A percentile compares a stretch with the other conserved stretches of the same genome.
These are phyloP conservation scores for Lithobates sylvaticus DNA, from an alignment of 2,797 vertebrate genomes.

Conservation along the genomic window DNA sequence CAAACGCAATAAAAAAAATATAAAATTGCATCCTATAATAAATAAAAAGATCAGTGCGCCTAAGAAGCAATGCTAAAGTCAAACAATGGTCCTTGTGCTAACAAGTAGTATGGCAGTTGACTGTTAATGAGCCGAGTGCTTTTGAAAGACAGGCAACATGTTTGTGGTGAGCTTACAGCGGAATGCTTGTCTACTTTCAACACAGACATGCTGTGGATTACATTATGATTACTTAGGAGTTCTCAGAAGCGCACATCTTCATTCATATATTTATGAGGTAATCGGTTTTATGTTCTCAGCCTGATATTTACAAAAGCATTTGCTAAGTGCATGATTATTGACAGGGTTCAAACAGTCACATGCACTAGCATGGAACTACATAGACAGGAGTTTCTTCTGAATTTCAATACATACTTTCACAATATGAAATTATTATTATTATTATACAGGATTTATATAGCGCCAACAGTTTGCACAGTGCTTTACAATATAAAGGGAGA, in stretches of 20 bases:
- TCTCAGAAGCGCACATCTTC: background rate
- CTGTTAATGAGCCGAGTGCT: background rate
- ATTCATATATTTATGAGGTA: background rate
- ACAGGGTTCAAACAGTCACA: too few species aligned
- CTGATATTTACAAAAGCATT: too few species aligned
- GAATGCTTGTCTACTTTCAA: conserved; percentile 3
- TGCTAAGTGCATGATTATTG: too few species aligned
- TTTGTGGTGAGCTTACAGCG: background rate
- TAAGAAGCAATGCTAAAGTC: conserved; percentile 11
- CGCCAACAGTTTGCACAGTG: too few species aligned
- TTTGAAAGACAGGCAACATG: conserved; percentile 6
- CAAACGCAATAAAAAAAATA: background rate
- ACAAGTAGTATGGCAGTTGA: background rate
- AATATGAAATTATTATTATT: too few species aligned
- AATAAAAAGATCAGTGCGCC: background rate
- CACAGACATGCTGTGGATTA: background rate
- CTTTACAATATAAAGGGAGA: too few species aligned
- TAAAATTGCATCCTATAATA: too few species aligned
- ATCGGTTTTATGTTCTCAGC: background rate
- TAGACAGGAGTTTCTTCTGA: too few species aligned
- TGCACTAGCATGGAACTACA: too few species aligned
- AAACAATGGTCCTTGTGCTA: background rate
- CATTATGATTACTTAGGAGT: conserved; percentile 3
- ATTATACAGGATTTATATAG: too few species aligned
- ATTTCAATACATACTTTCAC: too few species aligned